Evolutionary conservation across 2,113 vertebrate species (phyloP), one percentile per base, ranked within the genome.

Genomic region (Malaclemys terrapin): DNA sequence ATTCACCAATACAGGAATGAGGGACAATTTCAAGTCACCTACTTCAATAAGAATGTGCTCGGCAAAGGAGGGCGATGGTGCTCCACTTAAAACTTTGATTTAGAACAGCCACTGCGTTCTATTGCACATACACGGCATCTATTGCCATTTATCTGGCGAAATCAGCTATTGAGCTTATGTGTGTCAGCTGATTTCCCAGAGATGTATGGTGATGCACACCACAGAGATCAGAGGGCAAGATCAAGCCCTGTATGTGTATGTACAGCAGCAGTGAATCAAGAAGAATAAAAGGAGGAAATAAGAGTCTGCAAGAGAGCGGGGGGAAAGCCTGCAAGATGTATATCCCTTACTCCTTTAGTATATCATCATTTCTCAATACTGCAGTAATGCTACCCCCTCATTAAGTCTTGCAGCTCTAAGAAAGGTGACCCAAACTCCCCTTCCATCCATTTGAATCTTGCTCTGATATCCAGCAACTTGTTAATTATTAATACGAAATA

Each of bases 401-500:
- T 98, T 98, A 98, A 96, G 82, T 87, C 91, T 95, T 90, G 92
- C 69, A 92, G 95, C 89, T 92, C 94, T 95, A 96, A 94, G 81
- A 96, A 97, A 97, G 96, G 96, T 96, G 97, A 97, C 98, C 97
- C 95, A 95, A 87, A 53, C 88, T 97, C 94, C 92, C 93, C 87
- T 97, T 97, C 95, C 94, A 94, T 96, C 91, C 95, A 95, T 97
- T 93, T 97, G 97, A 98, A 96, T 96, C 93, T 96, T 94, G 93
- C 93, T 97, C 89, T 96, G 94, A 97, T 94, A 98, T 94, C 93
- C 93, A 59, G 94, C 93, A 84, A 95, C 96, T 95, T 97, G 95
- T 98, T 97, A 97, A 98, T 98, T 98, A 98, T 98, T 98, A 97
- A 98, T 96, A 94, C 93, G 96, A 98, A 98, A 91, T 98, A 97